Evolutionary conservation across 2,888 invertebrate species (phyloP), one percentile per base, ranked within the genome.

Genomic region (Mythimna pallens): DNA sequence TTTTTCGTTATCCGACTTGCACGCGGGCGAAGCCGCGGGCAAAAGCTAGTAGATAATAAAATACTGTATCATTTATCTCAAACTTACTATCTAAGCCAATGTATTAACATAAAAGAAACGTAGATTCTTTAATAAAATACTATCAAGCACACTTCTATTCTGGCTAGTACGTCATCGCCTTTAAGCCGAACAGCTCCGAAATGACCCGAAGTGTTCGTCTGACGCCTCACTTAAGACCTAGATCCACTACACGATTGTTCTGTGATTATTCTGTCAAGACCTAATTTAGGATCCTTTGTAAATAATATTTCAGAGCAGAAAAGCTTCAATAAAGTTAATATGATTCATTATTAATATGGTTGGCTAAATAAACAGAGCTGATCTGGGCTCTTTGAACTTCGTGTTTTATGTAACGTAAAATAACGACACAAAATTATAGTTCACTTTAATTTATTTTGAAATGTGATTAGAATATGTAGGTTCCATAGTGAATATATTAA

Each of bases 171-270:
- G 34, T 74, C 50, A 74, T 43, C 34, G 9, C 34, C 25, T 34
- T 5, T 52, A 66, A 34, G 43, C 66, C 34, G 58, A 67, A n/a
- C 0, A 75, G 34, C 34, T 67, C 43, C 43, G n/a, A 67, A 47
- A 17, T 17, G n/a, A 52, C 34, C 73, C 52, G n/a, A 59, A 75
- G 66, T 75, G 75, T 65, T 30, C 22, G 67, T 59, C 52, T 75
- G 67, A 59, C 58, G 20, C 64, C 47, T 62, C 47, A 14, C 55
- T 71, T 71, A 77, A 65, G 52, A 66, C 54, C 65, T 66, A 65
- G 36, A 65, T 34, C 65, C n/a, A 43, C 52, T 54, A 43, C 34
- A 47, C 34, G 17, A 75, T 76, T 75, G 67, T 6, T 36, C 12
- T 50, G 20, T 59, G 34, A 52, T 75, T 75, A 75, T 54, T 52